These are phyloP conservation scores for Poecile atricapillus DNA, from an alignment of 2,113 vertebrate species.

Conservation along the genomic window DNA sequence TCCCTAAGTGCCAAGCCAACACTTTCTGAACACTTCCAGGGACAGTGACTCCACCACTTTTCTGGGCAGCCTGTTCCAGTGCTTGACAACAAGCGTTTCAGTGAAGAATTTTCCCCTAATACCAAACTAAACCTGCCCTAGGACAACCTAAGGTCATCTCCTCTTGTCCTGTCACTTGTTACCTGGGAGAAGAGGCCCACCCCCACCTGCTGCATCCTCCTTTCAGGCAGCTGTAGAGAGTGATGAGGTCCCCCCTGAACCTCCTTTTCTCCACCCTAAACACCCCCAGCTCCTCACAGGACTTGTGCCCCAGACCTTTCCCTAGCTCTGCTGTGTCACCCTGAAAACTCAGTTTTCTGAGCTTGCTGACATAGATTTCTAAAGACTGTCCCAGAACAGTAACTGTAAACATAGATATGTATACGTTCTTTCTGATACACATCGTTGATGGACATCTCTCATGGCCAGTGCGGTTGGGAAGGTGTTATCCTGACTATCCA, in stretches of 20 bases:
- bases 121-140: background rate
- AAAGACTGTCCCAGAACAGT: too few species aligned
- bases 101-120: background rate
- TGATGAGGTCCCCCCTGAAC: background rate
- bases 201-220: fast-evolving
- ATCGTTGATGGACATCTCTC: too few species aligned
- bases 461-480: too few species aligned
- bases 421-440: too few species aligned
- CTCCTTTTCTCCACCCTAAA: background rate
- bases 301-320: background rate
- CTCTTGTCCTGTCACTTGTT: background rate
- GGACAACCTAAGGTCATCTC: background rate
- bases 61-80: background rate
- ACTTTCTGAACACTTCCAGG: background rate
- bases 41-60: background rate
- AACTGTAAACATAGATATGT: too few species aligned
- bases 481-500: too few species aligned
- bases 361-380: too few species aligned
- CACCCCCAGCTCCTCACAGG: background rate
- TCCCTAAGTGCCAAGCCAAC: background rate
- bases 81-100: background rate
- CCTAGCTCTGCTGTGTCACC: fast-evolving
- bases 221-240: background rate
- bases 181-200: background rate
- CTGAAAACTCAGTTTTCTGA: too few species aligned